Evolutionary conservation across 2,113 vertebrate species (phyloP).

Genomic region (Oreamnos americanus): DNA sequence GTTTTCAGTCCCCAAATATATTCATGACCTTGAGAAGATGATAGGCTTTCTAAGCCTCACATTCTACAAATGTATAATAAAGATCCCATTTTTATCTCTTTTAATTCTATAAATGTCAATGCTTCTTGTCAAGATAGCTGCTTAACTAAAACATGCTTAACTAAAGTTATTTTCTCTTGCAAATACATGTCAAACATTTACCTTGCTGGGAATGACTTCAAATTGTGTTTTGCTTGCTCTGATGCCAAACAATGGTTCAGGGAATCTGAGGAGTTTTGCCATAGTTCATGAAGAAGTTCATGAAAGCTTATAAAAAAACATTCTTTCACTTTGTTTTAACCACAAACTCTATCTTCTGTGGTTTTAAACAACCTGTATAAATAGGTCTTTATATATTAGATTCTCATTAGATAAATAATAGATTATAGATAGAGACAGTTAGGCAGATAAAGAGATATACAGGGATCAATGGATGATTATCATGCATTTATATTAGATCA

Average conservation of each 20-base stretch:
- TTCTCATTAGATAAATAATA: neutral
- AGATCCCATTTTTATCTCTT: neutral
- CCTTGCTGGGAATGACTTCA: neutral
- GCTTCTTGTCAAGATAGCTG: neutral
- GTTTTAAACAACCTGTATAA: neutral
- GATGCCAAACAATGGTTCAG: neutral
- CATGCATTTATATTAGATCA: neutral
- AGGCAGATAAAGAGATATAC: neutral
- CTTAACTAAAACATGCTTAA: conserved; percentile 4
- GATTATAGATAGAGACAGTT: neutral
- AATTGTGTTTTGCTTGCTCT: neutral
- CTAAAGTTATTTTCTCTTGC: conserved; percentile 21
- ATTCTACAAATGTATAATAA: conserved; percentile 6
- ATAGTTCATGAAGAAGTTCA: neutral
- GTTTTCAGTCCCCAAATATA: neutral
- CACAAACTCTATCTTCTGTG: neutral
- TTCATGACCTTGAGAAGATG: neutral
- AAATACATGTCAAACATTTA: neutral
- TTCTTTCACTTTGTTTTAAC: neutral
- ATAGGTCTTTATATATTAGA: neutral
- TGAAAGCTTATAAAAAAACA: neutral
- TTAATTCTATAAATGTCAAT: neutral
- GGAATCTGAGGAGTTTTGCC: neutral
- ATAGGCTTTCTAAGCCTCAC: neutral
- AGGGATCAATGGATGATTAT: neutral